Base-by-base conservation (phyloP, 64 coral and sea anemone species). In the Astreopora myriophthalma region DNA sequence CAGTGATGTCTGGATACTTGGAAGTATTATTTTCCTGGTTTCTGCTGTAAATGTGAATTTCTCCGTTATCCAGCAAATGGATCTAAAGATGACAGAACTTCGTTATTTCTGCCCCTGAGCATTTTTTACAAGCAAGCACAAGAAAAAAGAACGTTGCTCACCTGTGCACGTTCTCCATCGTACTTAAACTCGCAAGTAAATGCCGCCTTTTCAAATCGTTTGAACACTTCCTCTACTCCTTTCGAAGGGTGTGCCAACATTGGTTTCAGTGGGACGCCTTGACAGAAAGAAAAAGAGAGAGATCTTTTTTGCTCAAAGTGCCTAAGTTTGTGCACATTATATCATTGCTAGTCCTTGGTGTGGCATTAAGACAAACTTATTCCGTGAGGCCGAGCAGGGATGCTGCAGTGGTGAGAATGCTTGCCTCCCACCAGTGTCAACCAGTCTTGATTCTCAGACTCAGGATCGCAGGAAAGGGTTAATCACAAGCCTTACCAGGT, bases 161-260 rank as follows among this genome's bases (percentile, higher is more conserved):
- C 96, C 96, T 98, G 96, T 20, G 96, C 96, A 69, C 96, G 79
- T 64, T 98, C 96, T 33, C 96, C 96, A 48, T 98, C 96, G 57
- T 98, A 98, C 70, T 98, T 98, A 28, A 82, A 98, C 76, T 98
- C 96, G 76, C 96, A 98, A 2, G 96, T 98, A 28, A 98, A 98
- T 0, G 93, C 90, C 34, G 93, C 93, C 87, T 95, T 91, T 36
- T 98, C 96, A 91, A 98, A 98, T 34, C 96, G 48, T 74, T 98
- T 98, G 20, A 98, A 90, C 1, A 98, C 90, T 75, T 95, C 96
- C 1, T 87, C 74, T 8, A 95, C 93, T 34, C 96, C 96, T 16
- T 98, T 98, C 1, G 96, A 89, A 13, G 96, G 96, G 29, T 98
- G 93, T 1, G 96, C 93, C 73, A 98, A 91, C 96, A 98, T 98